Evolutionary conservation across 2,888 invertebrate genomes (phyloP).

Genomic region (Eilema sororculum): DNA sequence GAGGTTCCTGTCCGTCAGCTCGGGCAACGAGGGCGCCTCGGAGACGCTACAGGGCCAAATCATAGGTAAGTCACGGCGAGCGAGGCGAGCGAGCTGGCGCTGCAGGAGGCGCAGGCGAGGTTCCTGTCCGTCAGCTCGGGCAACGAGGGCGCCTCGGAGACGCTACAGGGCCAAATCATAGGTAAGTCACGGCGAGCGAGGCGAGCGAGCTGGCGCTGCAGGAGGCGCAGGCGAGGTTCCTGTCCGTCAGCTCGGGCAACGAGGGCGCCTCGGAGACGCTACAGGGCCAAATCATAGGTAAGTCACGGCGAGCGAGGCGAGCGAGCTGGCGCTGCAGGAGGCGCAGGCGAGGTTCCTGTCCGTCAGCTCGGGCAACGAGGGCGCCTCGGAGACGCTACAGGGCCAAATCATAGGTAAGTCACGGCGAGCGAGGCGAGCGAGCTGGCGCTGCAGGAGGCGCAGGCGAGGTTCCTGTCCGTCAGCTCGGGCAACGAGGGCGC

Average conservation of each 20-base stretch:
- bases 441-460: conserved; percentile 90
- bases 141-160: conserved; percentile 92
- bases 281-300: conserved; percentile 95
- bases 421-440: conserved; percentile 89
- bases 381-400: conserved; percentile 93
- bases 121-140: conserved; percentile 95
- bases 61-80: conserved; percentile 90
- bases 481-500: conserved; percentile 93
- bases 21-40: conserved; percentile 93
- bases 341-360: conserved; percentile 95
- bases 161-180: conserved; percentile 96
- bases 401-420: conserved; percentile 93
- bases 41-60: conserved; percentile 96
- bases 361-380: conserved; percentile 93
- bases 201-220: conserved; percentile 89
- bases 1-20: conserved; percentile 93
- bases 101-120: conserved; percentile 91
- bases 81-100: conserved; percentile 89
- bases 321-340: conserved; percentile 89
- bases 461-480: conserved; percentile 93
- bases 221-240: conserved; percentile 92
- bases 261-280: conserved; percentile 94
- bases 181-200: conserved; percentile 88
- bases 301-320: conserved; percentile 82
- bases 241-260: conserved; percentile 94